Evolutionary conservation across 1,140 invertebrate genomes (phyloP).

Genomic region (Agrypnia vestita): DNA sequence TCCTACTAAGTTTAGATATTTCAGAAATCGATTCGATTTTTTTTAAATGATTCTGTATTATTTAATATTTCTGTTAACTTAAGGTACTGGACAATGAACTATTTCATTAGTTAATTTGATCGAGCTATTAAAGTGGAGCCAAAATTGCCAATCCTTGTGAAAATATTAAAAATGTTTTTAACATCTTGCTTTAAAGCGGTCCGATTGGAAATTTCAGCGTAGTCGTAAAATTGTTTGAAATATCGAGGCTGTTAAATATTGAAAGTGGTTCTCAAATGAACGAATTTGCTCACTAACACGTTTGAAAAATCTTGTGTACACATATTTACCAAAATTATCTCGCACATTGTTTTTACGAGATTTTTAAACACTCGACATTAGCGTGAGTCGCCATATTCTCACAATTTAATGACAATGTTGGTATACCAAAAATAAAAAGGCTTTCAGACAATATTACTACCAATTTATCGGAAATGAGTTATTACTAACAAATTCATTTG

Average conservation of each 20-base stretch:
- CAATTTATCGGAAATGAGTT: too few species aligned
- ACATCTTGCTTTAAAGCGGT: conserved; percentile 25
- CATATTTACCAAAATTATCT: neutral
- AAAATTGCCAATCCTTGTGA: neutral
- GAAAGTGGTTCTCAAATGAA: conserved; percentile 28
- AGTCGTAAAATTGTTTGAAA: conserved; percentile 38
- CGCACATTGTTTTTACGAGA: neutral
- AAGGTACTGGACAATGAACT: too few species aligned
- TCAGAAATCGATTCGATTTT: too few species aligned
- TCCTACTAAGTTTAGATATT: too few species aligned
- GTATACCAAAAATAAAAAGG: neutral
- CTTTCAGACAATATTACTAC: too few species aligned
- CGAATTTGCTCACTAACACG: conserved; percentile 9
- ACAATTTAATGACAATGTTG: neutral
- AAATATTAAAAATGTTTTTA: conserved; percentile 21
- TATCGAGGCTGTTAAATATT: conserved; percentile 37
- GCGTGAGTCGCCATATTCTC: neutral
- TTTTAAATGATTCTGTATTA: too few species aligned
- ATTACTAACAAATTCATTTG: too few species aligned
- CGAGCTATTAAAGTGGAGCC: too few species aligned
- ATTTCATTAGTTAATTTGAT: too few species aligned
- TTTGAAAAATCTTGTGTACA: neutral
- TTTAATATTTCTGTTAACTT: too few species aligned
- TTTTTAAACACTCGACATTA: neutral
- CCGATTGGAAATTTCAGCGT: conserved; percentile 33